Evolutionary conservation across 2,888 invertebrate genomes (phyloP), one percentile per base, ranked within the genome.

Genomic region (Epinotia demarniana): DNA sequence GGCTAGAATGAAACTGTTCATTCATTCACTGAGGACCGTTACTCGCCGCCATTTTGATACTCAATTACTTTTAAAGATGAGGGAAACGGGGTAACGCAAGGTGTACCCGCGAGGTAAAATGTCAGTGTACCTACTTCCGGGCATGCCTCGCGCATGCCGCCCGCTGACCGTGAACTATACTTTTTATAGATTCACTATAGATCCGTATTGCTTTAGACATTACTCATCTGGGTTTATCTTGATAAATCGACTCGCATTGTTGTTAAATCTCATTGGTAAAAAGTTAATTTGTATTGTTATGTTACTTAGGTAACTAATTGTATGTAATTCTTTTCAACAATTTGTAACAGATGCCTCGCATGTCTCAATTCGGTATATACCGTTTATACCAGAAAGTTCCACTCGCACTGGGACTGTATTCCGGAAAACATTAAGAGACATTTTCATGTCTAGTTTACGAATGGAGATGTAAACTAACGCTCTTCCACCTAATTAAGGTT

Each of bases 131-230:
- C n/a, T 85, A 84, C 84, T 87, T 91, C 87, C 87, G 87, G 84
- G 86, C 88, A 84, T 82, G 81, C 79, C 78, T 72, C 78, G 77
- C 74, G 80, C 79, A 77, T 78, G 74, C 79, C 77, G 80, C 78
- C 78, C 79, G 78, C 80, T 85, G 90, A 79, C 90, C 91, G 84
- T 90, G 92, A 91, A 92, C 91, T 91, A 90, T 90, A 88, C 84
- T 89, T 90, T 92, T 91, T 90, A 87, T 88, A 82, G 84, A 85
- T 85, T 83, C 86, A 84, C 80, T 81, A 82, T 83, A 90, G 87
- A 90, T 92, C 89, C 90, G 90, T 90, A 85, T 88, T 90, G 86
- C 84, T 83, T 82, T 80, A 80, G 78, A 85, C 85, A 81, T 86
- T 86, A 88, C 86, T 88, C 85, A 85, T 86, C 83, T 88, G 82